phyloP scores from a whole-genome alignment of 2,888 invertebrate genomes.

The Monochamus alternatus region DNA sequence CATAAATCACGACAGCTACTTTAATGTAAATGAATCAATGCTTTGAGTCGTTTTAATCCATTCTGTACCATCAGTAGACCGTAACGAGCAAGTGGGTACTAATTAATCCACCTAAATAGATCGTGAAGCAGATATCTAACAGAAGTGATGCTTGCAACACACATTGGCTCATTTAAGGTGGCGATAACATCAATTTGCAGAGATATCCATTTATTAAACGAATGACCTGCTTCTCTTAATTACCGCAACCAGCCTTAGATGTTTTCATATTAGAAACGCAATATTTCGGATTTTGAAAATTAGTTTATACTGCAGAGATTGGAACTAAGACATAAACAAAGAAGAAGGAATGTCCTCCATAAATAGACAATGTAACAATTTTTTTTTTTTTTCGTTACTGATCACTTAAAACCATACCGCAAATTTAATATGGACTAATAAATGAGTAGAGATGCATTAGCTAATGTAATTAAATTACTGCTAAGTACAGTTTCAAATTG shows the following conservation, averaged over 20 bases:
- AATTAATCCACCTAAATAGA: background rate
- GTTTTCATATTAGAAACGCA: no score
- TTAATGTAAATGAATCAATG: background rate
- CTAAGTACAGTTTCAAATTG: no score
- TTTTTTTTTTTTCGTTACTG: no score
- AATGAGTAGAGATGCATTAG: no score
- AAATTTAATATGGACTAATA: no score
- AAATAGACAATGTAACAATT: no score
- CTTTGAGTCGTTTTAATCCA: background rate
- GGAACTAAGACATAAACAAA: no score
- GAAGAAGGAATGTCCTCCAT: no score
- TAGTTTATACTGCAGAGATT: no score
- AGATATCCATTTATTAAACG: background rate
- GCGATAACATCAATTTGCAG: slow-evolving; percentile 16
- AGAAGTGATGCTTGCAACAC: slow-evolving; percentile 7
- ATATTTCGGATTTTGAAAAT: no score
- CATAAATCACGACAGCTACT: background rate
- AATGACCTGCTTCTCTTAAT: background rate
- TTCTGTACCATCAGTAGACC: background rate
- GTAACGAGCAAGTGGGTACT: background rate
- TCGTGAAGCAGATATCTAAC: slow-evolving; percentile 3
- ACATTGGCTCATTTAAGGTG: slow-evolving; percentile 8
- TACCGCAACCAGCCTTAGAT: background rate
- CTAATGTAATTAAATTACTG: no score
- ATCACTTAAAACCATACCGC: no score